phyloP scores from a whole-genome alignment of 1,140 invertebrate genomes.

The Drosophila rhopaloa region DNA sequence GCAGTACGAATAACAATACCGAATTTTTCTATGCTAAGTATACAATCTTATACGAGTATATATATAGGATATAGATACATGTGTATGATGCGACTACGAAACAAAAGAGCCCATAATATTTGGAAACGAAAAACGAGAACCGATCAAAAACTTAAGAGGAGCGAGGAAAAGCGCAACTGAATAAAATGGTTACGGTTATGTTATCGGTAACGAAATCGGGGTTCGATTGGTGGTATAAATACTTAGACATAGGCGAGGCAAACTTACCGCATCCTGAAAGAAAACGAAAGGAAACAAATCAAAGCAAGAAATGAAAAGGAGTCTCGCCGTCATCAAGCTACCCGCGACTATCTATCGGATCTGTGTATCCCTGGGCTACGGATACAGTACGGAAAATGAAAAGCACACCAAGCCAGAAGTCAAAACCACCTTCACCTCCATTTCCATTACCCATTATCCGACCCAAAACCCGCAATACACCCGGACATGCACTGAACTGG shows the following conservation, averaged over 20 bases:
- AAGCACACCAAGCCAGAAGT: conserved; percentile 18
- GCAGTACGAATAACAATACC: conserved; percentile 5
- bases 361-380: conserved; percentile 24
- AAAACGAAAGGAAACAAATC: conserved; percentile 82
- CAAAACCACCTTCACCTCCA: background rate
- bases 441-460: background rate
- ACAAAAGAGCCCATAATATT: conserved; percentile 17
- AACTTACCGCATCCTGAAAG: conserved; percentile 85
- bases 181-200: conserved; percentile 2
- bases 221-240: conserved; percentile 31
- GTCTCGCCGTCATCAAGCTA: conserved; percentile 8
- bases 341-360: conserved; percentile 5
- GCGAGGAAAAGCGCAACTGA: conserved; percentile 15
- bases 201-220: background rate
- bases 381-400: conserved; percentile 12
- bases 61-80: background rate
- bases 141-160: conserved; percentile 6
- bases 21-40: conserved; percentile 11
- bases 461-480: background rate
- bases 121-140: background rate
- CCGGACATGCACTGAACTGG: conserved; percentile 59
- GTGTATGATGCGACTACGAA: conserved; percentile 25
- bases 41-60: conserved; percentile 6
- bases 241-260: conserved; percentile 45
- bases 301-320: conserved; percentile 79